Evolutionary conservation across 1,140 invertebrate species (phyloP), one percentile per base, ranked within the genome.

Genomic region (Drosophila sp.): DNA sequence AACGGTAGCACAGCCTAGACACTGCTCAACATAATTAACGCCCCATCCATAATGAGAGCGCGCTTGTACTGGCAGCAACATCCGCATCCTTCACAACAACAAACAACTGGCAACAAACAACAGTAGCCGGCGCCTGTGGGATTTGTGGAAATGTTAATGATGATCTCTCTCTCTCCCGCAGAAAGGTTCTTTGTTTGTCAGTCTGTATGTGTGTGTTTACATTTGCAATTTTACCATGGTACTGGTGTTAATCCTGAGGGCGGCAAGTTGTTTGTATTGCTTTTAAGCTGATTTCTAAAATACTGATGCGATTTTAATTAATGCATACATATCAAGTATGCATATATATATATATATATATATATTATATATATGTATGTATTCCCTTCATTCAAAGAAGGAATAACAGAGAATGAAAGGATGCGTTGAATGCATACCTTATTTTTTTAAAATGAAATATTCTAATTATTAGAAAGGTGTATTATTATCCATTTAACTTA

Each of bases 111-210:
- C 29, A 7, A 18, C 25, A 41, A 58, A 25, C 32, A 13, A 27
- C 46, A 25, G 62, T 40, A 63, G 50, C 18, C 72, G 81, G 81
- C 81, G 81, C 81, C 81, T 72, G 16, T 18, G 48, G 82, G 81
- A 87, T 82, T 86, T 87, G 66, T 58, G 50, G 56, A 59, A 81
- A 87, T 78, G 82, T 86, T 86, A 86, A 86, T 86, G 83, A 82
- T 87, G 78, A 87, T 84, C 81, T 70, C 43, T 43, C 36, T 36
- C 16, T 32, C 25, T 40, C 21, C 21, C 21, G 21, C 4, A 21
- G 21, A 21, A 21, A 57, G 51, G 43, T 45, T 34, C 50, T 34
- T 38, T 71, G 27, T 8, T n/a, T 29, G 38, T 32, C 16, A 9
- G 38, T 43, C 6, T 45, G 9, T 46, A 7, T 41, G 57, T 38